Conservation (phyloP, 2,888 invertebrate species). For the Clivina fossor region DNA sequence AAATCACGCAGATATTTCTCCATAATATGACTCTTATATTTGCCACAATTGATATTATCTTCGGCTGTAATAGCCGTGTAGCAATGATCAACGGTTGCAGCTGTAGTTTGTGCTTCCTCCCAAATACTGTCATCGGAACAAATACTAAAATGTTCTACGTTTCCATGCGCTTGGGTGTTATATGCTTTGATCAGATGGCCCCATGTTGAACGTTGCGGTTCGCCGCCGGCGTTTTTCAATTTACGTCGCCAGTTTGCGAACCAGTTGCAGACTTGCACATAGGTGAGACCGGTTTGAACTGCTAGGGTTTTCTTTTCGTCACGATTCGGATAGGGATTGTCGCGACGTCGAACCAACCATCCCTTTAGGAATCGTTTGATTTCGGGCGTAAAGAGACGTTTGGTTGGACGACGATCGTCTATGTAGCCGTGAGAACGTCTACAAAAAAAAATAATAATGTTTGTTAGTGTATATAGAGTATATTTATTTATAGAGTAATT, state of each 20-base stretch:
- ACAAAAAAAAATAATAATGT: no score
- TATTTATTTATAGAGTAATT: no score
- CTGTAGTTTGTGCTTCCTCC: conserved; percentile 63
- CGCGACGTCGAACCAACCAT: conserved; percentile 73
- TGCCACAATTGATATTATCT: conserved; percentile 33
- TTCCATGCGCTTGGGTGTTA: conserved; percentile 73
- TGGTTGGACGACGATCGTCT: conserved; percentile 66
- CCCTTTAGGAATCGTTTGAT: conserved; percentile 76
- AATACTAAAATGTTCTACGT: conserved; percentile 79
- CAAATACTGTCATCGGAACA: conserved; percentile 78
- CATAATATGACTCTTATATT: conserved; percentile 64
- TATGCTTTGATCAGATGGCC: conserved; percentile 71
- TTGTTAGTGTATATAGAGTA: no score
- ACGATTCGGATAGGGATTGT: conserved; percentile 77
- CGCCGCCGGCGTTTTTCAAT: conserved; percentile 72
- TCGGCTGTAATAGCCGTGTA: conserved; percentile 43
- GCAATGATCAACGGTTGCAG: conserved; percentile 46
- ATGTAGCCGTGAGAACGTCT: conserved; percentile 35
- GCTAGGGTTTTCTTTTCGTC: conserved; percentile 76
- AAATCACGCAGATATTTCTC: conserved; percentile 60
- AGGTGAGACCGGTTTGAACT: conserved; percentile 73
- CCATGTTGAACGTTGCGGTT: conserved; percentile 71
- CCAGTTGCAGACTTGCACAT: conserved; percentile 81
- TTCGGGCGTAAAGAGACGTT: conserved; percentile 76
- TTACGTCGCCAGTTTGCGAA: conserved; percentile 83